Evolutionary conservation across 2,113 vertebrate species (phyloP).

Genomic region (Galeopterus variegatus): DNA sequence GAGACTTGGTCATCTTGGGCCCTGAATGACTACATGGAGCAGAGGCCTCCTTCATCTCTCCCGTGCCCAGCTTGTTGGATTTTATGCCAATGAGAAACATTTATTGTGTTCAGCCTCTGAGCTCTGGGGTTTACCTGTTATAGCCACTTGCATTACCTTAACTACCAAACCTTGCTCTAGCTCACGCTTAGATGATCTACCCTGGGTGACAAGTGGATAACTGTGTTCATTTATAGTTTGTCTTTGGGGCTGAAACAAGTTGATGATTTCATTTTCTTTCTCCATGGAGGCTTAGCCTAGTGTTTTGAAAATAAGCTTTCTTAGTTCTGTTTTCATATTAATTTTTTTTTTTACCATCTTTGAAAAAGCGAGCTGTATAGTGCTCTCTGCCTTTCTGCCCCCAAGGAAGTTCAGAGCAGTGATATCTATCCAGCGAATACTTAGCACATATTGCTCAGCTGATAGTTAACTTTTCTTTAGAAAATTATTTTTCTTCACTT

Average conservation of each 20-base stretch:
- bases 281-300: background rate
- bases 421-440: background rate
- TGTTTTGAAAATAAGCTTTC: conserved; percentile 53
- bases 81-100: background rate
- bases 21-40: background rate
- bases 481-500: conserved; percentile 31
- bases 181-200: background rate
- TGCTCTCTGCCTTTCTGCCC: background rate
- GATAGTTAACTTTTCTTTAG: conserved; percentile 21
- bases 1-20: background rate
- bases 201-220: background rate
- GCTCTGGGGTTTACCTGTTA: background rate
- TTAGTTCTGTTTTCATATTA: conserved; percentile 50
- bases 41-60: background rate
- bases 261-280: conserved; percentile 53
- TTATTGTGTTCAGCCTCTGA: background rate
- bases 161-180: background rate
- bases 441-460: background rate
- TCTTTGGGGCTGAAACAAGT: background rate
- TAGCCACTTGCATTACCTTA: background rate
- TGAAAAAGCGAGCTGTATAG: background rate
- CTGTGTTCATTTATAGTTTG: background rate
- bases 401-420: background rate
- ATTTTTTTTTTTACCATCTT: background rate
- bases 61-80: background rate